Evolutionary conservation across 2,888 invertebrate species (phyloP).

Genomic region (Blomia tropicalis): DNA sequence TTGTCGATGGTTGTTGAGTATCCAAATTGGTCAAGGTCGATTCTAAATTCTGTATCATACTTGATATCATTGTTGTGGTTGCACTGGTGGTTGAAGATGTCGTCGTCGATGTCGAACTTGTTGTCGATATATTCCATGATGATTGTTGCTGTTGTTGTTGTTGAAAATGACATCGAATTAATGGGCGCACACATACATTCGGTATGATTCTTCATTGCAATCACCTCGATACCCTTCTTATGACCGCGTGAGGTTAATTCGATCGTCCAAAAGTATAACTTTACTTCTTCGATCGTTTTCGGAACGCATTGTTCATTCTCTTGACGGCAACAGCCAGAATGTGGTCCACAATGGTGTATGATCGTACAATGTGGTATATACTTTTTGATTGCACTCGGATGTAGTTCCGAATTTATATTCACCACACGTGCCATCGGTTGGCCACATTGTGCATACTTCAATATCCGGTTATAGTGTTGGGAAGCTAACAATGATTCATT

Average conservation of each 20-base stretch:
- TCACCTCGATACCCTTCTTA: slow-evolving; percentile 21
- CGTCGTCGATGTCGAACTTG: background rate
- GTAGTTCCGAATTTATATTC: slow-evolving; percentile 17
- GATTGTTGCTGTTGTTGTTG: background rate
- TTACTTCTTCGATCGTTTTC: slow-evolving; percentile 20
- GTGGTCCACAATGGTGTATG: slow-evolving; percentile 19
- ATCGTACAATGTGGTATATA: slow-evolving; percentile 24
- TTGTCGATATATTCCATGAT: background rate
- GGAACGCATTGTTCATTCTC: slow-evolving; percentile 23
- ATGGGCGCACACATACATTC: slow-evolving; percentile 24
- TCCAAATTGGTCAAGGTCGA: background rate
- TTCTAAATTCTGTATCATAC: background rate
- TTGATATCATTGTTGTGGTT: background rate
- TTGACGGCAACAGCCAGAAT: slow-evolving; percentile 23
- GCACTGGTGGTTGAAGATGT: background rate
- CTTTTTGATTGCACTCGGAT: slow-evolving; percentile 22
- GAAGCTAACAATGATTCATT: slow-evolving; percentile 22
- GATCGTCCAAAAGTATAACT: slow-evolving; percentile 20
- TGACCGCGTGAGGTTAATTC: slow-evolving; percentile 19
- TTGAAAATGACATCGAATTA: too few relatives aligned
- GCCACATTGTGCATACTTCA: slow-evolving; percentile 20
- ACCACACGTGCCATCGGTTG: slow-evolving; percentile 17
- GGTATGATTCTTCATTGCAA: slow-evolving; percentile 21
- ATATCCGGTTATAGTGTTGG: slow-evolving; percentile 19
- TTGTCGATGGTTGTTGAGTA: too few relatives aligned